Conservation (phyloP, 35 echinoderm and acorn worm genomes). For the Ophioderma brevispina region DNA sequence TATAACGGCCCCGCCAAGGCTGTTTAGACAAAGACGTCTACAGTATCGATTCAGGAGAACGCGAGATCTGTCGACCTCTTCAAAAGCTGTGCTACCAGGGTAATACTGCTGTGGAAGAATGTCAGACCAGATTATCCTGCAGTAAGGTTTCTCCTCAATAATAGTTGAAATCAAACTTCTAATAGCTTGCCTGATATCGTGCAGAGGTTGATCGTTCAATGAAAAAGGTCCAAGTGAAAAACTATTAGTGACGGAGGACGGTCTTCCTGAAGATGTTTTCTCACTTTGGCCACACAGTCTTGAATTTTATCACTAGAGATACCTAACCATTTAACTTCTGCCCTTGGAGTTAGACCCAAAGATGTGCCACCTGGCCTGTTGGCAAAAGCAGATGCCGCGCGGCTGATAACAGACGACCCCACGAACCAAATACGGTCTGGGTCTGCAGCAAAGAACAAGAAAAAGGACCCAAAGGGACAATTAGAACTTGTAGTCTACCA, state of each 20-base stretch:
- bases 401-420: neutral
- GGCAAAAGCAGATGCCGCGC: neutral
- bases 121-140: neutral
- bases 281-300: neutral
- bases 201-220: neutral
- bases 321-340: neutral
- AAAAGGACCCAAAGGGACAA: neutral
- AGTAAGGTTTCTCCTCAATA: neutral
- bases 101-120: neutral
- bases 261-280: neutral
- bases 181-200: neutral
- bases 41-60: neutral
- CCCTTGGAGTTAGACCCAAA: neutral
- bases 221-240: neutral
- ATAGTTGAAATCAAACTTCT: neutral
- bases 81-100: neutral
- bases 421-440: conserved; percentile 3
- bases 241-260: neutral
- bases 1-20: neutral
- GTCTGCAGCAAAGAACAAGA: neutral
- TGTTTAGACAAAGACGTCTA: neutral
- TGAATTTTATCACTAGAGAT: neutral
- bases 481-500: neutral
- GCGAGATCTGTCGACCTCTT: neutral
- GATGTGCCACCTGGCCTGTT: neutral